Conservation (phyloP, 2,797 vertebrate species). For the Melopsittacus undulatus region DNA sequence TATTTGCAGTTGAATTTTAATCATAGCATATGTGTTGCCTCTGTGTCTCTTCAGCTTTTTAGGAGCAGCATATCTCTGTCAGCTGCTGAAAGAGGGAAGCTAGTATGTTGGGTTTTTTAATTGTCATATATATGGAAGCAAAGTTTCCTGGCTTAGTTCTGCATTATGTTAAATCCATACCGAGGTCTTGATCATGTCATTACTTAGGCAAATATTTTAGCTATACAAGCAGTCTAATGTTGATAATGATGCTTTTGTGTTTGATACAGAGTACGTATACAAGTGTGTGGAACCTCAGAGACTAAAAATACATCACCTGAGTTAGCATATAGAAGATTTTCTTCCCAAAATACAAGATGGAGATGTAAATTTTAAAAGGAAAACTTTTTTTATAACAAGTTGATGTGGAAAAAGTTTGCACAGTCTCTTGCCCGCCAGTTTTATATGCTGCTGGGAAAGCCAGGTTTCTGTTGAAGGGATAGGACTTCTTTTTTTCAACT, state of each 20-base stretch:
- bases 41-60: slow-evolving; percentile 11
- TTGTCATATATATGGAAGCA: neutral
- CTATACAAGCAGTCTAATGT: neutral
- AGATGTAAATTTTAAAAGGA: neutral
- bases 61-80: neutral
- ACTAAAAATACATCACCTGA: neutral
- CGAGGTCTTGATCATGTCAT: neutral
- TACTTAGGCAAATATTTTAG: neutral
- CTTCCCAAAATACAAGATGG: neutral
- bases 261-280: neutral
- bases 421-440: slow-evolving; percentile 5
- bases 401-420: slow-evolving; percentile 4
- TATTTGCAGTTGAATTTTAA: neutral
- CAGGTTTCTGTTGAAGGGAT: slow-evolving; percentile 25
- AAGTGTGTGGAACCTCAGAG: neutral
- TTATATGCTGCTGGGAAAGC: slow-evolving; percentile 16
- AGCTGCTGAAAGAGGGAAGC: slow-evolving; percentile 1
- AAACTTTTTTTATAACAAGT: slow-evolving; percentile 1
- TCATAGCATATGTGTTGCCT: neutral
- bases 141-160: neutral
- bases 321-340: neutral
- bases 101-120: neutral
- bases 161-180: neutral
- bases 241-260: neutral
- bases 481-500: slow-evolving; percentile 29